Evolutionary conservation across 1,140 invertebrate species (phyloP).

Genomic region (Protaetia brevitarsis): DNA sequence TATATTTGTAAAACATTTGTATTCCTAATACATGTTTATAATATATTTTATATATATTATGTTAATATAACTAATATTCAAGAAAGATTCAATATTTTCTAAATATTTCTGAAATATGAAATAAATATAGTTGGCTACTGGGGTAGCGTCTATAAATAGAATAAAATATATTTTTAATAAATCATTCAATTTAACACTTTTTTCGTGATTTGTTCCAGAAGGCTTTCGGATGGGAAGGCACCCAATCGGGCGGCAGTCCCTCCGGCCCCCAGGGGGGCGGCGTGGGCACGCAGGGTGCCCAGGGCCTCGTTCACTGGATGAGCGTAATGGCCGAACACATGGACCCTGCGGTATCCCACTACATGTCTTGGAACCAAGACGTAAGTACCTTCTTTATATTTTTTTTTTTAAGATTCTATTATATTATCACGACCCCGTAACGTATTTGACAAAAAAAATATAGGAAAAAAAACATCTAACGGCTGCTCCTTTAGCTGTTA

Average conservation of each 20-base stretch:
- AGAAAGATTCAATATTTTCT: too few relatives aligned
- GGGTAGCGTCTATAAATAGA: too few relatives aligned
- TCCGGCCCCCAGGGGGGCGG: conserved; percentile 44
- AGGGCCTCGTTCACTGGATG: conserved; percentile 78
- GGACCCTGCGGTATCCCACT: conserved; percentile 62
- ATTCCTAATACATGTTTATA: too few relatives aligned
- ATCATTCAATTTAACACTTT: background rate
- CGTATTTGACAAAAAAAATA: conserved; percentile 16
- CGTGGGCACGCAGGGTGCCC: conserved; percentile 58
- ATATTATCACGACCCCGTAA: too few relatives aligned
- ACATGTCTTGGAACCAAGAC: conserved; percentile 55
- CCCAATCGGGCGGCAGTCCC: conserved; percentile 43
- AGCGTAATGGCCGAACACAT: conserved; percentile 79
- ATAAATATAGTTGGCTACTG: too few relatives aligned
- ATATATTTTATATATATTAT: too few relatives aligned
- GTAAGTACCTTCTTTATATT: conserved; percentile 36
- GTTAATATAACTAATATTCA: too few relatives aligned
- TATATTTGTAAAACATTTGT: too few relatives aligned
- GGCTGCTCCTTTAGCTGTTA: too few relatives aligned
- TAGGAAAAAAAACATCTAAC: background rate
- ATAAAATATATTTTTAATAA: too few relatives aligned
- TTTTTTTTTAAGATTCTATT: background rate
- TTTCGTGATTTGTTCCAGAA: conserved; percentile 43
- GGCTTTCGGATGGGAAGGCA: conserved; percentile 48
- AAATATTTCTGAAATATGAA: background rate